Conservation (phyloP, 2,888 invertebrate species). For the Phyllotreta striolata region DNA sequence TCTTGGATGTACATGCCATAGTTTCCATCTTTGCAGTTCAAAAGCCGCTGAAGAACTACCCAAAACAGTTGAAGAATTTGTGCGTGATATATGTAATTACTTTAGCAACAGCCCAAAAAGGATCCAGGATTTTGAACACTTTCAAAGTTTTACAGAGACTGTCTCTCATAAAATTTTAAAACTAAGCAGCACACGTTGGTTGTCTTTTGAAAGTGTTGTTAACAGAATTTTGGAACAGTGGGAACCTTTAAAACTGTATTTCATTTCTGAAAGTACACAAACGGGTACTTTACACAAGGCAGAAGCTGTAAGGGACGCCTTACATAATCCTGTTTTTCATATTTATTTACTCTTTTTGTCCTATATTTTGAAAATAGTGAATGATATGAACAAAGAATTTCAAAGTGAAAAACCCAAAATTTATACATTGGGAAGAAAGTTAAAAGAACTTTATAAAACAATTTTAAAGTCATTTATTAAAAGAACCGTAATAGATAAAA, state of each 20-base stretch:
- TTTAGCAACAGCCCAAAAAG: conserved; percentile 30
- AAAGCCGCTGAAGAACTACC: conserved; percentile 31
- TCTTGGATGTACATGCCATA: conserved; percentile 34
- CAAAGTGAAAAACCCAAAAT: conserved; percentile 25
- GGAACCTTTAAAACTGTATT: conserved; percentile 20
- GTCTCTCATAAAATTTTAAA: conserved; percentile 29
- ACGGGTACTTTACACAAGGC: conserved; percentile 7
- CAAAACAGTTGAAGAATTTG: conserved; percentile 30
- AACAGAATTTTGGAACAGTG: conserved; percentile 21
- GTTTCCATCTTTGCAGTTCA: conserved; percentile 33
- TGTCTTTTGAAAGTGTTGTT: conserved; percentile 24
- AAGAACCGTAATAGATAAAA: too few relatives aligned
- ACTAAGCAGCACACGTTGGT: conserved; percentile 31
- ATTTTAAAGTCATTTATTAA: too few relatives aligned
- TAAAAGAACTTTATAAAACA: not conserved
- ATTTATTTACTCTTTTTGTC: conserved; percentile 28
- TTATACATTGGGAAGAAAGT: not conserved
- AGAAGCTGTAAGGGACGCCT: conserved; percentile 11
- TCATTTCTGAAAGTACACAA: too few relatives aligned
- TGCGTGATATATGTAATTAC: conserved; percentile 25
- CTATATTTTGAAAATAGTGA: conserved; percentile 20
- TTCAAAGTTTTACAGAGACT: conserved; percentile 26
- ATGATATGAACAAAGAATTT: conserved; percentile 27
- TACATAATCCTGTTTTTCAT: conserved; percentile 22
- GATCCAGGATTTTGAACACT: conserved; percentile 16